A percentile compares a stretch with the other conserved stretches of the same genome.
Evolutionary conservation across 2,113 vertebrate genomes (phyloP).

Genomic region (Eretmochelys imbricata): DNA sequence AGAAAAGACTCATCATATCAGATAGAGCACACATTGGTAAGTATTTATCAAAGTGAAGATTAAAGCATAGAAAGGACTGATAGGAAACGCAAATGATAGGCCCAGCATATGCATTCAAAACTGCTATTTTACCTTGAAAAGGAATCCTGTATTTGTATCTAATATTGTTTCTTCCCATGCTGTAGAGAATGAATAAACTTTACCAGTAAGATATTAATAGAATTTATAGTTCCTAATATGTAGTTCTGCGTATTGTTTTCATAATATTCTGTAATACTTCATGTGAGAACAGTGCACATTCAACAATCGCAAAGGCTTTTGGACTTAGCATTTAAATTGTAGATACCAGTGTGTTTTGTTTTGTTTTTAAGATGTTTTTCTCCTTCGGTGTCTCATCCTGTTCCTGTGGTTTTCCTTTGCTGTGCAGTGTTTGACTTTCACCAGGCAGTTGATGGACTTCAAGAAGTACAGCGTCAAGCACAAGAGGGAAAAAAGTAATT

Average conservation of each 20-base stretch:
- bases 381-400: background rate
- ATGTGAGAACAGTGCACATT: background rate
- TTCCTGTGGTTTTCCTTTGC: slow-evolving; percentile 44
- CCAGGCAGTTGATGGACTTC: slow-evolving; percentile 95
- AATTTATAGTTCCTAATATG: background rate
- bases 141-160: background rate
- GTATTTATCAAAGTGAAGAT: slow-evolving; percentile 22
- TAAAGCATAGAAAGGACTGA: background rate
- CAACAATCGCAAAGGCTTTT: background rate
- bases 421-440: slow-evolving; percentile 96
- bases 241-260: background rate
- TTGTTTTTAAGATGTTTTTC: background rate
- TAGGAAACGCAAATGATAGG: background rate
- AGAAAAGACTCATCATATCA: slow-evolving; percentile 95
- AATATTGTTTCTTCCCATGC: background rate
- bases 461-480: slow-evolving; percentile 94
- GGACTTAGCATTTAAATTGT: background rate
- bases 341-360: background rate
- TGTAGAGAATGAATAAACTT: background rate
- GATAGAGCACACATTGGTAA: slow-evolving; percentile 96
- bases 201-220: background rate
- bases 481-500: slow-evolving; percentile 97
- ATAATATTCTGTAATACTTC: background rate
- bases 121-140: background rate
- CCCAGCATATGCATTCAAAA: background rate